Percentiles rank a stretch among this genome's conserved stretches.
These are phyloP conservation scores for Amphibalanus amphitrite DNA, from an alignment of 1,140 invertebrate species.

Conservation along the genomic window DNA sequence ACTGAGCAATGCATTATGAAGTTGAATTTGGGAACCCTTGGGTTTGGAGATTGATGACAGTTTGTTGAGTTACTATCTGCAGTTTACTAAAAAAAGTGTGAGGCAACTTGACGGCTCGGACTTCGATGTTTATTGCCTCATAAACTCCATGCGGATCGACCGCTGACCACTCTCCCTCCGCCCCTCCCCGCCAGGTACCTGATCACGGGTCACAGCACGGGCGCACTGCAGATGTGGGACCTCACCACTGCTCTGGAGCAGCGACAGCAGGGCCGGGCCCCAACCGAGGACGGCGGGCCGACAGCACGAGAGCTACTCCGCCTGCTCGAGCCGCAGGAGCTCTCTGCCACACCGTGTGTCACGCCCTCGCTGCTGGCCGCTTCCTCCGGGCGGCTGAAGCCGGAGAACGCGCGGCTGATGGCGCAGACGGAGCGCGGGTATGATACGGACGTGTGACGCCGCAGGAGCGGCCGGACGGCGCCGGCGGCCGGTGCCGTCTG, in stretches of 20 bases:
- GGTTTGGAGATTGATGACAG: too few relatives aligned
- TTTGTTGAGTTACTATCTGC: too few relatives aligned
- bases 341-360: slow-evolving; percentile 8
- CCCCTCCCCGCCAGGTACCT: slow-evolving; percentile 40
- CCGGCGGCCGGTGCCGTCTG: too few relatives aligned
- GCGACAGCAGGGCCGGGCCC: slow-evolving; percentile 41
- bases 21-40: too few relatives aligned
- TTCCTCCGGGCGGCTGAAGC: background rate
- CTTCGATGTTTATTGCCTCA: too few relatives aligned
- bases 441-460: background rate
- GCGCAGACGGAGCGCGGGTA: background rate
- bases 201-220: slow-evolving; percentile 86
- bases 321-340: slow-evolving; percentile 5
- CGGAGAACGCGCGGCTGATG: background rate
- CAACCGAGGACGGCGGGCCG: slow-evolving; percentile 9
- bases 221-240: slow-evolving; percentile 96
- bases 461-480: too few relatives aligned
- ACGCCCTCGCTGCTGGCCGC: background rate
- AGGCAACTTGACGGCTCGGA: too few relatives aligned
- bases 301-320: background rate
- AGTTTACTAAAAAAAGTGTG: too few relatives aligned
- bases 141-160: too few relatives aligned
- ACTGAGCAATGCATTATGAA: too few relatives aligned
- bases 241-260: slow-evolving; percentile 84
- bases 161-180: too few relatives aligned